Conservation (phyloP, 1,140 invertebrate genomes). For the Elymnias hypermnestra region DNA sequence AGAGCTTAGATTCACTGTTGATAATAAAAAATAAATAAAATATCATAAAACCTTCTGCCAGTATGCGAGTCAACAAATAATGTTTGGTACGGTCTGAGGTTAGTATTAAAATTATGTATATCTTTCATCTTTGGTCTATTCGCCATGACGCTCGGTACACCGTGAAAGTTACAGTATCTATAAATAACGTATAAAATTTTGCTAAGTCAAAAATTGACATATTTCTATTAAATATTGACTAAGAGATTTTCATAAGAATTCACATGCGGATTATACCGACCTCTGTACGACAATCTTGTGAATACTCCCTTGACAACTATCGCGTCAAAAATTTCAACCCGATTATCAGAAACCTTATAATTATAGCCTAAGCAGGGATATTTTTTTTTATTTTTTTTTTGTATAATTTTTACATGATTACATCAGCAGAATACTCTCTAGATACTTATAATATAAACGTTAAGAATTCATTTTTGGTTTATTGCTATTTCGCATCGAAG, state of each 20-base stretch:
- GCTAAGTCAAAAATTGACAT: conserved; percentile 75
- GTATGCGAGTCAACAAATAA: conserved; percentile 44
- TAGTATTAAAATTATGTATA: conserved; percentile 70
- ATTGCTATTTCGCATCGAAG: conserved; percentile 61
- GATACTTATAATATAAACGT: conserved; percentile 67
- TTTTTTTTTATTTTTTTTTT: conserved; percentile 68
- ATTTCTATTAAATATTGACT: conserved; percentile 74
- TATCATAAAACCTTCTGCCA: conserved; percentile 3
- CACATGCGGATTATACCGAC: conserved; percentile 55
- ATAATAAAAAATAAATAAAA: background rate
- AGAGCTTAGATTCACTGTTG: conserved; percentile 1
- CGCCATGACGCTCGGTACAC: conserved; percentile 60
- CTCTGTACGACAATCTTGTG: conserved; percentile 40
- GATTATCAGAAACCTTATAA: conserved; percentile 68
- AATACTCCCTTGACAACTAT: conserved; percentile 29
- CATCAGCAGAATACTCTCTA: conserved; percentile 72
- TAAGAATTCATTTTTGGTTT: conserved; percentile 72
- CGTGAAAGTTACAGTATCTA: conserved; percentile 59
- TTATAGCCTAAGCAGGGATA: conserved; percentile 70
- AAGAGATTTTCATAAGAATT: conserved; percentile 75
- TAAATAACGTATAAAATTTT: conserved; percentile 75
- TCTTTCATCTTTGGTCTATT: conserved; percentile 71
- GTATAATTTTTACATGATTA: conserved; percentile 69
- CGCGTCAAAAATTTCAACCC: conserved; percentile 62
- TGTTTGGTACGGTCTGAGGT: conserved; percentile 71